Evolutionary conservation across 53 echinoderm and acorn worm species (phyloP), one percentile per base, ranked within the genome.

Genomic region (Apostichopus leukothele): DNA sequence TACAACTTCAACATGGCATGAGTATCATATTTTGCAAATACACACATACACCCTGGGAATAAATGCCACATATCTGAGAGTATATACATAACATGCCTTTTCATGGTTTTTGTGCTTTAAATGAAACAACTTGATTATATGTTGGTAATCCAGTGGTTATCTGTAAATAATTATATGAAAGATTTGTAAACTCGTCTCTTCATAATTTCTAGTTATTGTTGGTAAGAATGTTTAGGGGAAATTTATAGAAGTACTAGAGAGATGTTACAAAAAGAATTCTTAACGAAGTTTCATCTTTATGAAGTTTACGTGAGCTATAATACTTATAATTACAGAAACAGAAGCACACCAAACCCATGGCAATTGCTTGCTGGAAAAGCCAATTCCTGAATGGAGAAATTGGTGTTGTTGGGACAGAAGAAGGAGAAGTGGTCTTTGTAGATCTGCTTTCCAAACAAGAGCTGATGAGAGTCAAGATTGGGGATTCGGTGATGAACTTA

Each of bases 361-460:
- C 95, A 50, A 73, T 89, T 10, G 74, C 88, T 1, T 76, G 88
- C 12, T 96, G 96, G 96, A 93, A 93, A 89, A 83, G 89, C 53
- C 80, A 88, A 5, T 84, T 90, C 20, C 90, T 92, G 52, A 89
- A 90, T 0, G 91, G 79, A 52, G 80, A 92, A 73, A 76, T 96
- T n/a, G 88, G 79, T 10, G 89, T 95, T 51, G 74, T 96, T 12
- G 96, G 93, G 50, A 96, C 95, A 27, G 91, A 90, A 77, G 90
- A 88, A 50, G 97, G 97, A 60, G 97, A 97, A 78, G 75, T 95
- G 19, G 76, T 92, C 10, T 81, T 97, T 73, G 88, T 97, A 52
- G 97, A 97, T 81, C 90, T 95, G 7, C 88, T 73, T 8, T 75
- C 88, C 1, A 86, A 67, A 13, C 91, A 90, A 14, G 97, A 93